Evolutionary conservation across 2,797 vertebrate species (phyloP), one percentile per base, ranked within the genome.

Genomic region (Xiphorhynchus erythropygius): DNA sequence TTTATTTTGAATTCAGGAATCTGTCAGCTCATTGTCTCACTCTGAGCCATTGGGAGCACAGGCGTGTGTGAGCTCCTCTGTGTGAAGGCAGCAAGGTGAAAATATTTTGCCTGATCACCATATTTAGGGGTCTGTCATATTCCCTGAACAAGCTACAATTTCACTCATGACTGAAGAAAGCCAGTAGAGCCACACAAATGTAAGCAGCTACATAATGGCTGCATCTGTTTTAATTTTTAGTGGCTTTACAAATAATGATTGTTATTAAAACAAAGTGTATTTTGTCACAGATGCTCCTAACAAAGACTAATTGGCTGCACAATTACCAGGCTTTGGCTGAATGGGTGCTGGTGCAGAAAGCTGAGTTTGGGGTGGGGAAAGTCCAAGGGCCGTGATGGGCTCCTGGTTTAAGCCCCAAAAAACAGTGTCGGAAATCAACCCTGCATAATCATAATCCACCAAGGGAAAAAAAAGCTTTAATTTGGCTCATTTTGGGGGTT

Each of bases 141-240:
- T 96, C 95, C 87, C 93, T 35, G 41, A 96, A 92, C 92, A 95
- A 94, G 90, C 87, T 90, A 91, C 92, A 94, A 92, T 96, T 96
- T 96, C 91, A 96, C 84, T 92, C 92, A 75, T 93, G 94, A 90
- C 75, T 95, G 87, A 79, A 80, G 85, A 75, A 94, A 95, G 71
- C 85, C 22, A 7, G 91, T 89, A 94, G 52, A 93, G 75, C 68
- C 78, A 74, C 5, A 2, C 91, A 93, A 93, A 94, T 62, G 21
- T 33, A 86, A 94, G 89, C 84, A 91, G 85, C 83, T 68, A 64
- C 80, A 82, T 88, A 95, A 92, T 77, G 69, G 49, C 50, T 88
- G 75, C 89, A 94, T 94, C 91, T 96, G 92, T 86, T 95, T 96
- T 92, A 86, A 93, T 92, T 94, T 92, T 95, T 78, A 91, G 78